Conservation (phyloP, 1,140 invertebrate species). For the Conus betulinus region DNA sequence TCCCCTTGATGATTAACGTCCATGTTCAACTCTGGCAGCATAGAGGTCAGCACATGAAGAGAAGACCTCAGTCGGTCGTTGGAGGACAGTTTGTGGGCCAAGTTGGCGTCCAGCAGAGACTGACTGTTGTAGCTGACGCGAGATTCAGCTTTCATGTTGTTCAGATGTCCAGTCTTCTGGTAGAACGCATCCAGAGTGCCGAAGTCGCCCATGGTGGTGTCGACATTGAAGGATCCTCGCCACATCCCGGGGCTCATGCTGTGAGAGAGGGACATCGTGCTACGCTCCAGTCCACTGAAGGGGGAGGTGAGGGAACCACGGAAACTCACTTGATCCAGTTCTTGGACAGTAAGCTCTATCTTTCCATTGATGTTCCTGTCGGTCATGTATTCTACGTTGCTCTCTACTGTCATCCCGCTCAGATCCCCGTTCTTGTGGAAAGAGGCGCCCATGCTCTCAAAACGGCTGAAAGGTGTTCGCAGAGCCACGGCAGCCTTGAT, state of each 20-base stretch:
- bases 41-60: background rate
- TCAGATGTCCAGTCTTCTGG: constrained; percentile 5
- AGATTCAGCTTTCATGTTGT: constrained; percentile 24
- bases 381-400: constrained; percentile 33
- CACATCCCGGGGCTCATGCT: background rate
- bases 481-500: constrained; percentile 25
- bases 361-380: constrained; percentile 30
- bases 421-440: constrained; percentile 25
- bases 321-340: background rate
- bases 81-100: background rate
- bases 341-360: constrained; percentile 8
- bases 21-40: constrained; percentile 19
- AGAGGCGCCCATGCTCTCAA: constrained; percentile 3
- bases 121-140: constrained; percentile 16
- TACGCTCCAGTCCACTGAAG: background rate
- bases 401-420: constrained; percentile 10
- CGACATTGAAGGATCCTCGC: constrained; percentile 3
- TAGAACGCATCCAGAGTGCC: constrained; percentile 17
- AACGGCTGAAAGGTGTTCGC: constrained; percentile 20
- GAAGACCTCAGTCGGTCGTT: background rate
- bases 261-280: constrained; percentile 9
- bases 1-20: constrained; percentile 40
- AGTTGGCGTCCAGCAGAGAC: constrained; percentile 3
- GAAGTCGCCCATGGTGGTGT: constrained; percentile 20
- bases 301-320: constrained; percentile 15